A percentile compares a stretch with the other conserved stretches of the same genome.
These are phyloP conservation scores for Zaprionus taronus DNA, from an alignment of 1,140 invertebrate species.

Conservation along the genomic window DNA sequence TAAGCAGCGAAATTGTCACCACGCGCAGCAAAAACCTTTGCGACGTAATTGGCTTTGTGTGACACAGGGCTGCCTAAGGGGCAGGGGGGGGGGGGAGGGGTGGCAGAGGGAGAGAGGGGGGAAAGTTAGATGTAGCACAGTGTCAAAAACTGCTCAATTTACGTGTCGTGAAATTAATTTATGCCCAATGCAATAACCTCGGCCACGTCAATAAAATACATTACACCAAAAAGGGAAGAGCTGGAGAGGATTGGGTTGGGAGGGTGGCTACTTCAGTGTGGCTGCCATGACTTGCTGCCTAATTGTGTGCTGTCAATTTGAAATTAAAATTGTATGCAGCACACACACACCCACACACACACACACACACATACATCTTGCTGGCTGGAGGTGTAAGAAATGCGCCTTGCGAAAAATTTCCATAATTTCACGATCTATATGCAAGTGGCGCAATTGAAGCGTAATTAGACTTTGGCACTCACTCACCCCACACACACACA, in stretches of 20 bases:
- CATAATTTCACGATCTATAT: slow-evolving; percentile 84
- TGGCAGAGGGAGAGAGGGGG: not conserved
- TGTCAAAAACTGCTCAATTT: slow-evolving; percentile 84
- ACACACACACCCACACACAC: slow-evolving; percentile 11
- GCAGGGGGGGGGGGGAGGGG: not conserved
- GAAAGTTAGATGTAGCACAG: slow-evolving; percentile 13
- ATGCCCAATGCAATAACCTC: slow-evolving; percentile 84
- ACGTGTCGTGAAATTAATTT: slow-evolving; percentile 84
- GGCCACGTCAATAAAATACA: slow-evolving; percentile 84
- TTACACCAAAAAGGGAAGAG: slow-evolving; percentile 48
- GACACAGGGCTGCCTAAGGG: not conserved
- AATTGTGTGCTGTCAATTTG: slow-evolving; percentile 79
- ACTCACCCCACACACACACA: slow-evolving; percentile 51
- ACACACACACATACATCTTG: slow-evolving; percentile 14
- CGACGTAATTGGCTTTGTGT: slow-evolving; percentile 75
- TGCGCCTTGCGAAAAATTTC: slow-evolving; percentile 83
- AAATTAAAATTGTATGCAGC: slow-evolving; percentile 73
- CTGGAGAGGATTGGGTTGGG: slow-evolving; percentile 9
- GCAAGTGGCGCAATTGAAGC: slow-evolving; percentile 83
- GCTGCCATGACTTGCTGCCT: slow-evolving; percentile 47
- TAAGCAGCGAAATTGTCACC: slow-evolving; percentile 80
- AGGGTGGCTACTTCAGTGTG: too few relatives aligned
- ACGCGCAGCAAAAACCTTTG: slow-evolving; percentile 63
- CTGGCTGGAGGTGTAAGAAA: slow-evolving; percentile 55
- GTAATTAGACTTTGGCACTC: slow-evolving; percentile 81